These are phyloP conservation scores for Drosophila picticornis DNA, from an alignment of 2,888 invertebrate species.

Conservation along the genomic window DNA sequence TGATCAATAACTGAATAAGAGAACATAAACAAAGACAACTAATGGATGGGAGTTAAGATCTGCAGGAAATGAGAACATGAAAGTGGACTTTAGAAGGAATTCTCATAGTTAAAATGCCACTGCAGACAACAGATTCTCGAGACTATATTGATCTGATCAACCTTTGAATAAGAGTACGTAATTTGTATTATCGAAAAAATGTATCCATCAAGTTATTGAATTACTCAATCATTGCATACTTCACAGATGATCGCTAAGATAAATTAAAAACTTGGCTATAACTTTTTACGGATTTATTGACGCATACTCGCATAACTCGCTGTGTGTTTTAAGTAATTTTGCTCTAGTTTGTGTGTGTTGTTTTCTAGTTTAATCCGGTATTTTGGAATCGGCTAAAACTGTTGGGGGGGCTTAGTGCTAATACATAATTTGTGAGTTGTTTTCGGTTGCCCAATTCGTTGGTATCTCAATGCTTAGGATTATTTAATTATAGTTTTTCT, in stretches of 20 bases:
- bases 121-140: background rate
- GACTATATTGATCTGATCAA: background rate
- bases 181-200: background rate
- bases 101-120: background rate
- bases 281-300: slow-evolving; percentile 62
- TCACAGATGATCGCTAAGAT: background rate
- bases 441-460: slow-evolving; percentile 49
- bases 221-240: background rate
- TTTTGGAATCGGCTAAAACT: slow-evolving; percentile 48
- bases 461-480: slow-evolving; percentile 45
- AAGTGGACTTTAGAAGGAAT: background rate
- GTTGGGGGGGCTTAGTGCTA: slow-evolving; percentile 29
- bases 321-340: slow-evolving; percentile 51
- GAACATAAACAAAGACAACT: background rate
- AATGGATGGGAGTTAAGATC: background rate
- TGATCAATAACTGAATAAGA: background rate
- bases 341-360: slow-evolving; percentile 33
- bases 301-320: slow-evolving; percentile 62
- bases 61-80: background rate
- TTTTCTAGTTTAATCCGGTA: slow-evolving; percentile 10
- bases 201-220: background rate
- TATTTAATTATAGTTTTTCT: slow-evolving; percentile 16
- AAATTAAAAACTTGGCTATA: slow-evolving; percentile 9
- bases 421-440: slow-evolving; percentile 31
- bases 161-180: background rate